phyloP scores from a whole-genome alignment of 2,797 vertebrate genomes.

The Pseudochirops corinnae region DNA sequence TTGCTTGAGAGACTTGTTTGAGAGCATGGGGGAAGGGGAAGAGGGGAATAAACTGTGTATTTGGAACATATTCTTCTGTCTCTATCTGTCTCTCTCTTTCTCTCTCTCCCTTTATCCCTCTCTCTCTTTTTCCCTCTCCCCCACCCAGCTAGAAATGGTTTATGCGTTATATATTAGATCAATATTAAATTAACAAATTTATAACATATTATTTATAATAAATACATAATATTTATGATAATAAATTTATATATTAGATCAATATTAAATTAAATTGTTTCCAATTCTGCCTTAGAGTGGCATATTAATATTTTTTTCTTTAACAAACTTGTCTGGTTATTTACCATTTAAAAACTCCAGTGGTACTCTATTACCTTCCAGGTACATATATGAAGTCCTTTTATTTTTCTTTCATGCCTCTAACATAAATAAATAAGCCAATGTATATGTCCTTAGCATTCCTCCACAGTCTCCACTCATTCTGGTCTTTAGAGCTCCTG shows the following conservation, averaged over 20 bases:
- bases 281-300: background rate
- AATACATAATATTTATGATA: no score
- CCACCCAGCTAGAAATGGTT: background rate
- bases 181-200: background rate
- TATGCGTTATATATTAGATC: background rate
- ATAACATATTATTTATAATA: no score
- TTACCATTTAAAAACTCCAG: background rate
- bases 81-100: no score
- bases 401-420: background rate
- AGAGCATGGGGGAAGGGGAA: background rate
- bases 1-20: background rate
- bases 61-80: background rate
- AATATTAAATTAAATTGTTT: background rate
- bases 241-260: background rate
- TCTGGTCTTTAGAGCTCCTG: background rate
- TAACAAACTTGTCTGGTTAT: background rate
- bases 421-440: background rate
- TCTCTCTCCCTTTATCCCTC: no score
- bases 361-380: background rate
- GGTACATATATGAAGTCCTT: background rate
- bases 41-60: background rate
- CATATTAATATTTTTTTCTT: background rate
- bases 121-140: no score
- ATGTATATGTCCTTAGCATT: background rate
- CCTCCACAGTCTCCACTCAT: background rate